Evolutionary conservation across 2,113 vertebrate genomes (phyloP), one percentile per base, ranked within the genome.

Genomic region (Pollimyrus isidori): DNA sequence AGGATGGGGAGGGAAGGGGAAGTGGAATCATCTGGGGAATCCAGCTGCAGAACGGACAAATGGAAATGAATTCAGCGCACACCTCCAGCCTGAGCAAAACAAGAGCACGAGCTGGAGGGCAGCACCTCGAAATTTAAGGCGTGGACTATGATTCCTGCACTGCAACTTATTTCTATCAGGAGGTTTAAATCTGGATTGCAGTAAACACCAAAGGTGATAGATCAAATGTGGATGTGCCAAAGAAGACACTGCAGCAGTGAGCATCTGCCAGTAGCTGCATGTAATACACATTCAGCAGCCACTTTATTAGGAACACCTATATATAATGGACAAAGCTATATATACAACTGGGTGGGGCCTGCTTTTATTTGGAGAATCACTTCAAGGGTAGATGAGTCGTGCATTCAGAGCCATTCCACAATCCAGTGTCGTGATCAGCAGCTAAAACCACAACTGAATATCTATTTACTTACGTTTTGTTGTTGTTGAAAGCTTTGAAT

Each of bases 41-140:
- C 92, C 93, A 90, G 90, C 91, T 91, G 90, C 92, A 93, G 91
- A 93, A 91, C 91, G 92, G 93, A 93, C 17, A 94, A 94, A 91
- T 93, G 91, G 93, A 95, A 93, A 94, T 92, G 90, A 94, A 93
- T 90, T 93, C 90, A 93, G 92, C 91, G 65, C 91, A 92, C 46
- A 7, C 86, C 91, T 89, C 88, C 91, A 92, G 4, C 52, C 17
- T 53, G 17, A 93, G 84, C 90, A 91, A 93, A 94, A 94, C 92
- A 95, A 93, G 93, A 92, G 89, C 89, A 93, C 91, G 65, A 92
- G 89, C 88, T 89, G 83, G 65, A 80, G 89, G 82, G 86, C 17
- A n/a, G 65, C 19, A 53, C 39, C 11, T 17, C 0, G 9, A 30
- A 26, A 50, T 15, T 49, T 49, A 48, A 49, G 82, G 82, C 7